Conservation (phyloP, 2,888 invertebrate species). For the Artemia sp. region DNA sequence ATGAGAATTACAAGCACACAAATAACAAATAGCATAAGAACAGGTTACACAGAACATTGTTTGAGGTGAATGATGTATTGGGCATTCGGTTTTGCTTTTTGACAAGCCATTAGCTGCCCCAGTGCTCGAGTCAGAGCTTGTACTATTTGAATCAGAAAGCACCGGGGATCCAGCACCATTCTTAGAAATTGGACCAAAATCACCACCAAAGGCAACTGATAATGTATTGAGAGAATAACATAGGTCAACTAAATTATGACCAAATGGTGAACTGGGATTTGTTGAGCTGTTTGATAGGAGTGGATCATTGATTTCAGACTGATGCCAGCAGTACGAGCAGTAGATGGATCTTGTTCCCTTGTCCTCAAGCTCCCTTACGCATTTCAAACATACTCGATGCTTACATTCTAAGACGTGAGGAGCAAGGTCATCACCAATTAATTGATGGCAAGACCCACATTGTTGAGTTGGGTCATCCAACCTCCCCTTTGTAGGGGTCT, state of each 20-base stretch:
- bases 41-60: constrained; percentile 13
- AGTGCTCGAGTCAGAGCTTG: constrained; percentile 6
- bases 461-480: constrained; percentile 2
- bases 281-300: constrained; percentile 5
- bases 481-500: constrained; percentile 11
- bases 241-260: constrained; percentile 7
- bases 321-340: constrained; percentile 10
- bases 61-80: constrained; percentile 3
- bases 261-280: constrained; percentile 10
- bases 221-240: not conserved
- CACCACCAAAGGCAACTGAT: constrained; percentile 11
- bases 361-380: constrained; percentile 14
- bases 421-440: constrained; percentile 11
- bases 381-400: constrained; percentile 1
- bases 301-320: constrained; percentile 11
- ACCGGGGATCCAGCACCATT: constrained; percentile 4
- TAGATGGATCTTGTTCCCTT: constrained; percentile 15
- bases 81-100: constrained; percentile 8
- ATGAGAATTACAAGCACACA: constrained; percentile 22
- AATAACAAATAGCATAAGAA: constrained; percentile 3
- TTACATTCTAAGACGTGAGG: constrained; percentile 6
- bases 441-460: constrained; percentile 13
- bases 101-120: not conserved
- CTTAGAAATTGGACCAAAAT: constrained; percentile 1
- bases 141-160: constrained; percentile 8